phyloP scores from a whole-genome alignment of 2,888 invertebrate species.

The Leptinotarsa peninsularis region DNA sequence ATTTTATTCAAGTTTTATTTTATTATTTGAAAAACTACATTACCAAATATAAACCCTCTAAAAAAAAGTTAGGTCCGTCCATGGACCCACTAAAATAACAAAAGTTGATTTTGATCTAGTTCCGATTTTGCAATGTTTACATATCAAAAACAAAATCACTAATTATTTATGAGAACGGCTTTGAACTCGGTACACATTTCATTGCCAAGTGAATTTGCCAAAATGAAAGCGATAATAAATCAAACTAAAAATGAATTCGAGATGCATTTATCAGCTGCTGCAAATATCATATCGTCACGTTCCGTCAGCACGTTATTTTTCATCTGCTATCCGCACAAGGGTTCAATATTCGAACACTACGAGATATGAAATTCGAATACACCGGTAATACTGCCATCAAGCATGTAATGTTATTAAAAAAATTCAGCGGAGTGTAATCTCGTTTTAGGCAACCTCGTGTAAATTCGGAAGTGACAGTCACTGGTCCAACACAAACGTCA shows the following conservation, averaged over 20 bases:
- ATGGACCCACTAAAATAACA: background rate
- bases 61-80: too few species aligned
- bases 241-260: background rate
- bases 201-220: background rate
- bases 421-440: too few species aligned
- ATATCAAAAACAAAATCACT: background rate
- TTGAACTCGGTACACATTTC: background rate
- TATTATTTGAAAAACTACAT: too few species aligned
- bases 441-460: background rate
- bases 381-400: background rate
- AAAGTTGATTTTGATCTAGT: background rate
- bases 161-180: background rate
- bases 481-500: conserved; percentile 58
- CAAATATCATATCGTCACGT: conserved; percentile 8
- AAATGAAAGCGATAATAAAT: background rate
- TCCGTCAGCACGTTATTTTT: conserved; percentile 4
- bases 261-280: conserved; percentile 13
- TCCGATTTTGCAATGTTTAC: conserved; percentile 3
- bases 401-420: background rate
- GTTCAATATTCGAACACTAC: background rate
- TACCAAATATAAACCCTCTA: too few species aligned
- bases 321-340: background rate
- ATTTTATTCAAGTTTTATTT: too few species aligned
- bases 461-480: conserved; percentile 23
- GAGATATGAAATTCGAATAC: background rate